Evolutionary conservation across 53 echinoderm and acorn worm species (phyloP), one percentile per base, ranked within the genome.

Genomic region (Temnopleurus reevesii): DNA sequence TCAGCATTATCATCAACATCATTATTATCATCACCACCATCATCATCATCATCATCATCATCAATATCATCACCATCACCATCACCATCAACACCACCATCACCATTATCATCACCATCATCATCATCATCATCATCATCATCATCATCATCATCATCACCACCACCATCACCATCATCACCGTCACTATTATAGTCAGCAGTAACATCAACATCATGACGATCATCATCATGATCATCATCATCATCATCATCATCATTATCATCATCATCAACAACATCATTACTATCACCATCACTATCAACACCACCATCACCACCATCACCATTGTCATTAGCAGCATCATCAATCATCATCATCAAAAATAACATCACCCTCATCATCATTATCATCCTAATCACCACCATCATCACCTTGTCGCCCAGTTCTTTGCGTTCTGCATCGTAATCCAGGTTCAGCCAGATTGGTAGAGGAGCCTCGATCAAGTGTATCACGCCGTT

Each of bases 401-500:
- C 46, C 79, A 7, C 46, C 5, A 49, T 47, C 49, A n/a, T n/a
- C n/a, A n/a, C n/a, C n/a, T n/a, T n/a, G n/a, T n/a, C n/a, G n/a
- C n/a, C n/a, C n/a, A n/a, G n/a, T n/a, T n/a, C n/a, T n/a, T n/a
- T n/a, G n/a, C n/a, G n/a, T n/a, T n/a, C n/a, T n/a, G n/a, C n/a
- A n/a, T n/a, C n/a, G 51, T 83, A 83, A 55, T 83, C 59, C 41
- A 60, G 21, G 45, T 19, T 15, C 4, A 15, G 24, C 60, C 59
- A 85, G 38, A 61, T 18, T 35, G 80, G 58, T 1, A 87, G 23
- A 15, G 88, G 88, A 17, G 45, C 33, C 35, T 66, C 53, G 4
- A 91, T 45, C 30, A 93, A 60, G 86, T 95, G 91, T 41, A 95
- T 77, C 27, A 93, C 17, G 23, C 95, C 95, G 8, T 95, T 95